A percentile compares a stretch with the other conserved stretches of the same genome.
Evolutionary conservation across 2,113 vertebrate genomes (phyloP).

Genomic region (Theristicus caerulescens): DNA sequence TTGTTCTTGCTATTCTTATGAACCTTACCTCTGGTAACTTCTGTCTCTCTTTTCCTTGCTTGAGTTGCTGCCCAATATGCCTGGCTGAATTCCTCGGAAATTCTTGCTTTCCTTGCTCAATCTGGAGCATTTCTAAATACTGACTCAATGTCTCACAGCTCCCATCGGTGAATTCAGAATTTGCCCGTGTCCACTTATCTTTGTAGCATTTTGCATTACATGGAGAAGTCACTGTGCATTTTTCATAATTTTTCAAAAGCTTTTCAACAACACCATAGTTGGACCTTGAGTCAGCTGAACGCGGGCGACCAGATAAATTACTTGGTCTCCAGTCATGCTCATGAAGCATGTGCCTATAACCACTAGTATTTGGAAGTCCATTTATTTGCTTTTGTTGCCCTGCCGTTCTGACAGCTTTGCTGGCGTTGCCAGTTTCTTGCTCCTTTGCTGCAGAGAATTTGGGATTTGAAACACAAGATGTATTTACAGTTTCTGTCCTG

Average conservation of each 20-base stretch:
- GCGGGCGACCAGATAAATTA: slow-evolving; percentile 88
- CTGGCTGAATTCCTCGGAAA: slow-evolving; percentile 64
- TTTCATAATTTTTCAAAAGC: slow-evolving; percentile 90
- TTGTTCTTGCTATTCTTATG: not conserved
- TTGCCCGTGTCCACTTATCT: slow-evolving; percentile 59
- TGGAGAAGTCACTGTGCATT: slow-evolving; percentile 60
- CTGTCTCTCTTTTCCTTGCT: slow-evolving; percentile 61
- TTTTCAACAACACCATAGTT: slow-evolving; percentile 94
- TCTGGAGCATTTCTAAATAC: slow-evolving; percentile 79
- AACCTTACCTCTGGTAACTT: slow-evolving; percentile 77
- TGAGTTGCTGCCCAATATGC: slow-evolving; percentile 53
- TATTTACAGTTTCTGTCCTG: slow-evolving; percentile 7
- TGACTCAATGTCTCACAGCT: slow-evolving; percentile 68
- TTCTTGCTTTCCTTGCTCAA: slow-evolving; percentile 76
- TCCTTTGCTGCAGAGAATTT: slow-evolving; percentile 21
- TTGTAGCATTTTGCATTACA: slow-evolving; percentile 53
- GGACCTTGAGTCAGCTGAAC: slow-evolving; percentile 89
- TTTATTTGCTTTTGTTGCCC: slow-evolving; percentile 52
- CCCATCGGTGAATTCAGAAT: slow-evolving; percentile 54
- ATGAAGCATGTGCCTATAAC: slow-evolving; percentile 76
- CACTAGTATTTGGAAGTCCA: slow-evolving; percentile 40
- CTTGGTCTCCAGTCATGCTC: slow-evolving; percentile 90
- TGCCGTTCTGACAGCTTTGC: not conserved
- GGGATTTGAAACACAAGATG: not conserved
- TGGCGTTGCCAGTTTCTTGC: slow-evolving; percentile 6